Evolutionary conservation across 1,140 invertebrate species (phyloP).

Genomic region (Triops longicaudatus): DNA sequence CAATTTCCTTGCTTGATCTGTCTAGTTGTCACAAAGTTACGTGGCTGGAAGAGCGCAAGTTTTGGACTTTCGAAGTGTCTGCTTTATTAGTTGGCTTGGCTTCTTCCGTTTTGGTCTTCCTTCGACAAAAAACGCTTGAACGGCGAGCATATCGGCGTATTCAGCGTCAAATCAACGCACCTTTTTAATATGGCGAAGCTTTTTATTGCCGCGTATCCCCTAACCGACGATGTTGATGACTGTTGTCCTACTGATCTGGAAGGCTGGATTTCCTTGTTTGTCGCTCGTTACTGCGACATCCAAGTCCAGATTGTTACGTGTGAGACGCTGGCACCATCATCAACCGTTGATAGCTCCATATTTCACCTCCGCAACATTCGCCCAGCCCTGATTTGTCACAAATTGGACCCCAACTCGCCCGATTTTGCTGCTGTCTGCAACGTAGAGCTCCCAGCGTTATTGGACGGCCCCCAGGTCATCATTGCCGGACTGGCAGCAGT

Average conservation of each 20-base stretch:
- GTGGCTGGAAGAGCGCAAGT: constrained; percentile 47
- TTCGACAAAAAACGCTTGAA: constrained; percentile 50
- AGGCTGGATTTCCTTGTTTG: constrained; percentile 25
- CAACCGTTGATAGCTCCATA: neutral
- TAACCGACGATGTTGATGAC: neutral
- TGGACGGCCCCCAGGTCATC: constrained; percentile 1
- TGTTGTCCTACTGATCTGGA: constrained; percentile 10
- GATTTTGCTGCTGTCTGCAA: neutral
- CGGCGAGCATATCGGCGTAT: constrained; percentile 50
- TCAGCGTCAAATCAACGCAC: constrained; percentile 37
- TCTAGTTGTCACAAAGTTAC: constrained; percentile 36
- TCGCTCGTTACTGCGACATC: neutral
- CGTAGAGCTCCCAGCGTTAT: neutral
- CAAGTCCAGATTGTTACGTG: neutral
- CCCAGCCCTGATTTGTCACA: neutral
- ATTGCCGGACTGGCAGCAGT: constrained; percentile 24
- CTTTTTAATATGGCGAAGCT: constrained; percentile 23
- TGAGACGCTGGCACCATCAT: too few relatives aligned
- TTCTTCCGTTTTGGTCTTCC: constrained; percentile 48
- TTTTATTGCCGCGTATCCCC: constrained; percentile 16
- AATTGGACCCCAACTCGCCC: neutral
- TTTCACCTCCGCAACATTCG: neutral
- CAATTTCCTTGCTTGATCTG: constrained; percentile 8
- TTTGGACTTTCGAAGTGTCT: constrained; percentile 72
- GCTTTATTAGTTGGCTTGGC: constrained; percentile 56